Conservation (phyloP, 2,888 invertebrate genomes). For the Lasioglossum villosulum region DNA sequence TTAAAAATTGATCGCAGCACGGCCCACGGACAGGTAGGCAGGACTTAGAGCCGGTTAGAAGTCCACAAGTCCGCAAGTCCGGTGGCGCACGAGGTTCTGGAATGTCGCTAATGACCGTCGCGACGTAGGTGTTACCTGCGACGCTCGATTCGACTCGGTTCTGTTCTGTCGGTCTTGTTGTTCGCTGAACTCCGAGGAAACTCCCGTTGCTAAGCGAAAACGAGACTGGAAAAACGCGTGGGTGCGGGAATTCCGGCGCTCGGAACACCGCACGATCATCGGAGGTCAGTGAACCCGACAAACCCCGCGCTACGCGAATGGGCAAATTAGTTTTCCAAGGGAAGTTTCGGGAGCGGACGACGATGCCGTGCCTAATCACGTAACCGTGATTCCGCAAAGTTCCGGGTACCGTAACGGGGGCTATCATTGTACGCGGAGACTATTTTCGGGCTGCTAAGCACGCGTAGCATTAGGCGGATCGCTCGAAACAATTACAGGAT, state of each 20-base stretch:
- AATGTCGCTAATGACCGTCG: slow-evolving; percentile 57
- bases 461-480: neutral
- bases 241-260: slow-evolving; percentile 1
- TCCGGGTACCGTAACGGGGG: slow-evolving; percentile 10
- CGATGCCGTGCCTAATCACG: slow-evolving; percentile 16
- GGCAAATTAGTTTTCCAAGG: neutral
- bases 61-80: neutral
- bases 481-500: neutral
- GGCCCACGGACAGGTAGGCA: slow-evolving; percentile 22
- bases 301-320: neutral
- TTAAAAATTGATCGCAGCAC: slow-evolving; percentile 27
- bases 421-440: neutral
- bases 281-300: neutral
- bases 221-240: slow-evolving; percentile 6
- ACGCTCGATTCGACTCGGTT: slow-evolving; percentile 2
- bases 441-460: neutral
- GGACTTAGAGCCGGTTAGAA: neutral
- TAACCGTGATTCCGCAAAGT: slow-evolving; percentile 12
- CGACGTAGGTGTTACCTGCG: slow-evolving; percentile 37
- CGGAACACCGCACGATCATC: neutral
- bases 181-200: neutral
- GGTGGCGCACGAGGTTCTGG: slow-evolving; percentile 38
- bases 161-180: neutral
- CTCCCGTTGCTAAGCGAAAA: slow-evolving; percentile 28
- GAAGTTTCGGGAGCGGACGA: slow-evolving; percentile 9